Evolutionary conservation across 2,888 invertebrate genomes (phyloP), one percentile per base, ranked within the genome.

Genomic region (Eupsilia transversa): DNA sequence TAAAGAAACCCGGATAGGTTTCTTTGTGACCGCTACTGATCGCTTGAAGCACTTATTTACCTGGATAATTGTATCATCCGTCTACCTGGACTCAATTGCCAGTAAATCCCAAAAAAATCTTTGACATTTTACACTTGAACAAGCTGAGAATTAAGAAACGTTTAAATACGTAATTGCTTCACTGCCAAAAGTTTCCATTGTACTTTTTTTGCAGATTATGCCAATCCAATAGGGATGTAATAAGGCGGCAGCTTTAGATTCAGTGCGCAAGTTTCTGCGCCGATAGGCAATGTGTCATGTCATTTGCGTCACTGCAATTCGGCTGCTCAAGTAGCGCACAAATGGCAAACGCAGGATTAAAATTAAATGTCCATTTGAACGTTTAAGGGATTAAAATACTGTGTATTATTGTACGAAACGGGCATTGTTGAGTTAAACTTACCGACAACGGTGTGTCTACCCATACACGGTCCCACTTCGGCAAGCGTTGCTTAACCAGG

Each of bases 131-230:
- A 74, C 84, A 87, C 86, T 81, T 61, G 81, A 92, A 80, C 89
- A 89, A 90, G 86, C 87, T 88, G 78, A 86, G 83, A 86, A 83
- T 87, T 84, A 81, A 82, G 80, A 84, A 88, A 87, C 89, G 87
- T 91, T 94, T 91, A 90, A 88, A 86, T 82, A 14, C n/a, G 86
- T 89, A 87, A 90, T 92, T 91, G 89, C 87, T 84, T 79, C 82
- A 54, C 80, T 86, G 78, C 77, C 86, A 89, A 89, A 77, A 67
- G 27, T 61, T 35, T 84, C 64, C 56, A 73, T 68, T 72, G 54
- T 78, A 33, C 17, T 64, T 67, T 92, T 93, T 93, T 94, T 93
- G 90, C 85, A 67, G 92, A 91, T 94, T 94, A 94, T 76, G 79
- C 83, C 89, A 94, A 94, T 94, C 93, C 93, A 92, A 94, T 94